A percentile compares a stretch with the other conserved stretches of the same genome.
Evolutionary conservation across 2,113 vertebrate genomes (phyloP).

Genomic region (Odontophorus gujanensis): DNA sequence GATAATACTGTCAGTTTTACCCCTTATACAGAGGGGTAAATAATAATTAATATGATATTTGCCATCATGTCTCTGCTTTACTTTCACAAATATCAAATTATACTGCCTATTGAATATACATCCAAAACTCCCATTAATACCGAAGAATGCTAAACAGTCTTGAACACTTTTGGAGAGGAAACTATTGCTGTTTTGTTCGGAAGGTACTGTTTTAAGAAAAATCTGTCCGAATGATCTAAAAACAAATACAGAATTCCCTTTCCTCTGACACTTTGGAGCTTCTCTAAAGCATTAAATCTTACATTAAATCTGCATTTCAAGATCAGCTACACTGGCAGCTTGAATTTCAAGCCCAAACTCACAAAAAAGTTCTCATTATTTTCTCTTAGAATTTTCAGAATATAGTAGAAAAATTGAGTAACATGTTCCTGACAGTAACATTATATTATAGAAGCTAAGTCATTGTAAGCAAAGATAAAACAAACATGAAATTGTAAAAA

Average conservation of each 20-base stretch:
- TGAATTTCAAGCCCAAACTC: background rate
- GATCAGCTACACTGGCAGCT: background rate
- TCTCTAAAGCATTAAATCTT: background rate
- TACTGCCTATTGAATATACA: background rate
- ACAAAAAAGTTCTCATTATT: background rate
- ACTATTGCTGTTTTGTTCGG: background rate
- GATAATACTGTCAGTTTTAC: background rate
- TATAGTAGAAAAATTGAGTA: background rate
- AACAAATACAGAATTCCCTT: background rate
- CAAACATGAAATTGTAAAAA: background rate
- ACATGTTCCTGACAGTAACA: background rate
- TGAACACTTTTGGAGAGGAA: background rate
- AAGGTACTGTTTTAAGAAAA: background rate
- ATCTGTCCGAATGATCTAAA: background rate
- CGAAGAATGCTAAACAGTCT: background rate
- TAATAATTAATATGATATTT: background rate
- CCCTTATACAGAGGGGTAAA: background rate
- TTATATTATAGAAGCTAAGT: background rate
- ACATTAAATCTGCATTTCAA: background rate
- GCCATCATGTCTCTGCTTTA: background rate
- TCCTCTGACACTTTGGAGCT: background rate
- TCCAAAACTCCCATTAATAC: background rate
- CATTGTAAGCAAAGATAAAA: background rate
- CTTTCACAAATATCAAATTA: background rate
- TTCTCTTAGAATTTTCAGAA: background rate